phyloP scores from a whole-genome alignment of 1,140 invertebrate species.

The Saccostrea echinata region DNA sequence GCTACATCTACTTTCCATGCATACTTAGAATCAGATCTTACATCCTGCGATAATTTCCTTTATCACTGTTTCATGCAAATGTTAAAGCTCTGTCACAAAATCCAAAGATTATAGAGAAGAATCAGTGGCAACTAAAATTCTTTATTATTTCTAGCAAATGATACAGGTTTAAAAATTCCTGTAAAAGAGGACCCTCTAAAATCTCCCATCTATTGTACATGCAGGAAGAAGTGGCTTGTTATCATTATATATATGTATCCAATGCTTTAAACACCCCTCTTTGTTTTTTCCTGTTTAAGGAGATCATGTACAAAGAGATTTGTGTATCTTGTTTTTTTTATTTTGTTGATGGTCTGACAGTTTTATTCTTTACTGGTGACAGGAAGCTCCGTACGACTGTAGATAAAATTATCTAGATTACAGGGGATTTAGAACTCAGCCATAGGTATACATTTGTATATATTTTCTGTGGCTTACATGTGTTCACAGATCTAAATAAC shows the following conservation, averaged over 20 bases:
- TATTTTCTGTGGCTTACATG: too few species aligned
- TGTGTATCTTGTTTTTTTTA: background rate
- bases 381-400: background rate
- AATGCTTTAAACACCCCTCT: background rate
- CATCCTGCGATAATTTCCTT: background rate
- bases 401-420: background rate
- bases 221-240: background rate
- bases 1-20: background rate
- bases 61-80: background rate
- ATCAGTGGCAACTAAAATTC: too few species aligned
- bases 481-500: too few species aligned
- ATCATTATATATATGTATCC: background rate
- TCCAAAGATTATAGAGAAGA: too few species aligned
- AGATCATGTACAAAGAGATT: background rate
- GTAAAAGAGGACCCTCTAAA: too few species aligned
- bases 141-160: too few species aligned
- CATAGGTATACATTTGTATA: too few species aligned
- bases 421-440: background rate
- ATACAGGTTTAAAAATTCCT: too few species aligned
- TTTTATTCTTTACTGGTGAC: background rate
- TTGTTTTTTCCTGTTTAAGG: slow-evolving; percentile 8
- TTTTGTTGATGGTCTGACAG: background rate
- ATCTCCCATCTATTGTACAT: background rate
- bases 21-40: background rate
- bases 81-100: too few species aligned